These are phyloP conservation scores for Burhinus oedicnemus DNA, from an alignment of 2,113 vertebrate species.

Conservation along the genomic window DNA sequence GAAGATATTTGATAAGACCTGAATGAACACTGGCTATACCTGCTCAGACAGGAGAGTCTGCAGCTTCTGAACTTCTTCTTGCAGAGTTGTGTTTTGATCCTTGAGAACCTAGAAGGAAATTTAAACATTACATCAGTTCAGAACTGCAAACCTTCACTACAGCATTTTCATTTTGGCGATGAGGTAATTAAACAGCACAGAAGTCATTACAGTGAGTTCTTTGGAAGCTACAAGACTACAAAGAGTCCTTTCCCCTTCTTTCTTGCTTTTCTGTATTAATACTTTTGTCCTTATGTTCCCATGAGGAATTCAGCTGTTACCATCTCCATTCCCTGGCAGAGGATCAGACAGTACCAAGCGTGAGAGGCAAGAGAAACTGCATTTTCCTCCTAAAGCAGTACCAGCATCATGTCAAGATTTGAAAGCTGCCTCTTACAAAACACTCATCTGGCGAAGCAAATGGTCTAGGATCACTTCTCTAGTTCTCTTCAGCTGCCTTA, in stretches of 20 bases:
- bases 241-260: not conserved
- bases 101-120: constrained; percentile 72
- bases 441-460: not conserved
- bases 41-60: constrained; percentile 75
- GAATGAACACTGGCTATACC: constrained; percentile 54
- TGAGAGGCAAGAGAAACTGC: not conserved
- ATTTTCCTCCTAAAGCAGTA: not conserved
- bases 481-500: not conserved
- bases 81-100: constrained; percentile 75
- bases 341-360: not conserved
- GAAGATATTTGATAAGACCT: not conserved
- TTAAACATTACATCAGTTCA: not conserved
- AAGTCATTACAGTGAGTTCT: not conserved
- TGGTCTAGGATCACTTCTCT: not conserved
- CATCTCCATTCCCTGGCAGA: not conserved
- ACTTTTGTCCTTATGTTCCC: not conserved
- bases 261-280: not conserved
- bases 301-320: constrained; percentile 14
- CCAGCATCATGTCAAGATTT: not conserved
- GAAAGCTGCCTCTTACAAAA: not conserved
- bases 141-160: not conserved
- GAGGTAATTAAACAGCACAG: not conserved
- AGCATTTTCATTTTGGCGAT: not conserved
- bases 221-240: not conserved
- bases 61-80: constrained; percentile 78